Conservation (phyloP, 2,797 vertebrate genomes). For the Scarus forsteni region DNA sequence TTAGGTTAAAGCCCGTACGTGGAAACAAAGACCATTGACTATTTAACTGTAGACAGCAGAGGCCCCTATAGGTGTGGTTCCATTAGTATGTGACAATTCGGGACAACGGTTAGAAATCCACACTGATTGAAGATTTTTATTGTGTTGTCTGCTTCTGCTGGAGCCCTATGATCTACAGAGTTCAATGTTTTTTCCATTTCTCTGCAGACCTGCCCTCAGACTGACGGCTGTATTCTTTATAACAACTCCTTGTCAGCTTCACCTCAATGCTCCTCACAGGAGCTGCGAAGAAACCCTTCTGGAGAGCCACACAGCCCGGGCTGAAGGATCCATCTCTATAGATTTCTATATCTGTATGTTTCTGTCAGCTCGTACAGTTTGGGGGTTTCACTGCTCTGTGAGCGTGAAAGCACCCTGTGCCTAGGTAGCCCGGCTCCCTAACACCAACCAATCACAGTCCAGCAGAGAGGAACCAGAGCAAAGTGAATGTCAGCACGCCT, state of each 20-base stretch:
- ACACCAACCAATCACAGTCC: slow-evolving; percentile 70
- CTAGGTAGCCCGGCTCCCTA: slow-evolving; percentile 28
- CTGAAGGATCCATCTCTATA: slow-evolving; percentile 61
- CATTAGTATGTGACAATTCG: no score
- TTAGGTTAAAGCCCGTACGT: no score
- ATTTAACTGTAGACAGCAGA: no score
- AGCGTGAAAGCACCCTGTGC: slow-evolving; percentile 61
- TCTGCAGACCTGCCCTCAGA: slow-evolving; percentile 10
- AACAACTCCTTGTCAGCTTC: not conserved
- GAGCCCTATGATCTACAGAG: no score
- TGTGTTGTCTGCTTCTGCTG: no score
- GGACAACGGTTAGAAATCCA: no score
- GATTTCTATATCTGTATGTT: slow-evolving; percentile 65
- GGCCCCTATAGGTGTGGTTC: no score
- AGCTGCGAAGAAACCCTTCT: slow-evolving; percentile 1
- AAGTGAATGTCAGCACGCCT: slow-evolving; percentile 74
- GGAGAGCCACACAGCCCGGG: slow-evolving; percentile 21
- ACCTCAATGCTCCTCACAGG: slow-evolving; percentile 17
- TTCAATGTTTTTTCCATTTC: not conserved
- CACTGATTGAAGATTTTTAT: no score
- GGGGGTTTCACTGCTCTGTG: slow-evolving; percentile 50
- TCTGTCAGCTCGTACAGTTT: slow-evolving; percentile 66
- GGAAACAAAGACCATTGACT: no score
- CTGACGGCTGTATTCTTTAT: slow-evolving; percentile 11
- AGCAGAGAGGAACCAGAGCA: slow-evolving; percentile 76